Percentiles rank a stretch among this genome's conserved stretches.
Evolutionary conservation across 2,888 invertebrate species (phyloP).

Genomic region (Cryptocephalus moraei): DNA sequence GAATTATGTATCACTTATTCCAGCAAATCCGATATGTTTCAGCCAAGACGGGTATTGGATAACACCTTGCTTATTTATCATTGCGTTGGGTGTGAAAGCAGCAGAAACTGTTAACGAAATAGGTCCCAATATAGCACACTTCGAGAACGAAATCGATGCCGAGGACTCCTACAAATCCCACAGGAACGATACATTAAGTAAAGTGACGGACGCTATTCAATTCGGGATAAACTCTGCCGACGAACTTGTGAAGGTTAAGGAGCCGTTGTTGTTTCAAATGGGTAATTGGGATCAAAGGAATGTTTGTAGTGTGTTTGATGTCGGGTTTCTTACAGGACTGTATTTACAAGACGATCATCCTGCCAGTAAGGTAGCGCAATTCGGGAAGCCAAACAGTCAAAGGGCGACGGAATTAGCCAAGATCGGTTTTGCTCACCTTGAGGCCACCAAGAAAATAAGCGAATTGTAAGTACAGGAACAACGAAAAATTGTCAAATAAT

Average conservation of each 20-base stretch:
- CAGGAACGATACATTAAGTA: background rate
- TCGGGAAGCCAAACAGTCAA: constrained; percentile 53
- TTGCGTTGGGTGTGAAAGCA: background rate
- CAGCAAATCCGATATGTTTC: too few relatives aligned
- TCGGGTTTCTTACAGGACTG: constrained; percentile 42
- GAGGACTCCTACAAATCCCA: background rate
- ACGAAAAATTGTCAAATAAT: background rate
- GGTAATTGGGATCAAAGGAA: constrained; percentile 35
- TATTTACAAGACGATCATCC: constrained; percentile 54
- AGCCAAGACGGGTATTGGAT: too few relatives aligned
- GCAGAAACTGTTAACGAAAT: background rate
- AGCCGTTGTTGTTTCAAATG: constrained; percentile 49
- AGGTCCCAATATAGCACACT: constrained; percentile 3
- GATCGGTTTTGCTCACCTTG: constrained; percentile 59
- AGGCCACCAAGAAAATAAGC: constrained; percentile 51
- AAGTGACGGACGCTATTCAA: constrained; percentile 53
- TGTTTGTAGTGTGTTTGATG: background rate
- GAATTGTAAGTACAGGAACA: constrained; percentile 42
- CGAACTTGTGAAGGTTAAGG: constrained; percentile 50
- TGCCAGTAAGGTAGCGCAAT: constrained; percentile 58
- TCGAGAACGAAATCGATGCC: background rate
- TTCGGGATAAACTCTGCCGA: constrained; percentile 58
- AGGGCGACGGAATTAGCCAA: constrained; percentile 50
- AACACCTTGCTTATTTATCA: too few relatives aligned
- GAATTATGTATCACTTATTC: too few relatives aligned